Percentiles rank a stretch among this genome's conserved stretches.
phyloP scores from a whole-genome alignment of 2,888 invertebrate species.

The Pyrocoelia pectoralis region DNA sequence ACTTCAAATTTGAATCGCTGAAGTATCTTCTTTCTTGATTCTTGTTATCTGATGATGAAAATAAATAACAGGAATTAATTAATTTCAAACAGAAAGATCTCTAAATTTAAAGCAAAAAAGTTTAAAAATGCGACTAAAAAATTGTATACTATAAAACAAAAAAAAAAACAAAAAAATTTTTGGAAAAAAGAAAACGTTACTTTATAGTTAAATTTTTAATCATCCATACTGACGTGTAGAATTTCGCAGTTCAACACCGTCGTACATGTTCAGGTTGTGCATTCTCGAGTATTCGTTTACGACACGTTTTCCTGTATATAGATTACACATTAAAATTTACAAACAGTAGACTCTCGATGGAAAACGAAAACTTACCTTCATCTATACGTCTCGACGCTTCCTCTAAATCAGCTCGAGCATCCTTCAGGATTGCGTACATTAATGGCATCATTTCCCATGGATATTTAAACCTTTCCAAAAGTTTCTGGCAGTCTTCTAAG shows the following conservation, averaged over 20 bases:
- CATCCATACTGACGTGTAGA: constrained; percentile 83
- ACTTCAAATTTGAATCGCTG: constrained; percentile 55
- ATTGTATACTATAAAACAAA: too few relatives aligned
- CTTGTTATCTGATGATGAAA: constrained; percentile 54
- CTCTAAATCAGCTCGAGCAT: constrained; percentile 76
- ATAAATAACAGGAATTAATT: constrained; percentile 46
- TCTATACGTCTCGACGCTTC: constrained; percentile 79
- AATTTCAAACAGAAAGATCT: constrained; percentile 18
- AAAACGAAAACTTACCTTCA: constrained; percentile 80
- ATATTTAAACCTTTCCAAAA: constrained; percentile 78
- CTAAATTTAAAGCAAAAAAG: constrained; percentile 11
- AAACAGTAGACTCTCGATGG: background rate
- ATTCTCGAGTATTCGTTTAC: constrained; percentile 79
- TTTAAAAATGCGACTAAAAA: too few relatives aligned
- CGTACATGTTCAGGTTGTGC: constrained; percentile 79
- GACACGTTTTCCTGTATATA: constrained; percentile 69
- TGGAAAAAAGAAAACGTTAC: background rate
- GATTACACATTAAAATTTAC: constrained; percentile 13
- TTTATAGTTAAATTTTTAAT: constrained; percentile 63
- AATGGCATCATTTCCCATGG: constrained; percentile 84
- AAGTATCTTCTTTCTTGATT: constrained; percentile 55
- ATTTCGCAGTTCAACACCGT: constrained; percentile 76
- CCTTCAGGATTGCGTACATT: constrained; percentile 81
- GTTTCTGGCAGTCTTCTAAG: constrained; percentile 77
- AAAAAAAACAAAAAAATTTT: constrained; percentile 10